Evolutionary conservation across 2,888 invertebrate genomes (phyloP).

Genomic region (Allygus modestus): DNA sequence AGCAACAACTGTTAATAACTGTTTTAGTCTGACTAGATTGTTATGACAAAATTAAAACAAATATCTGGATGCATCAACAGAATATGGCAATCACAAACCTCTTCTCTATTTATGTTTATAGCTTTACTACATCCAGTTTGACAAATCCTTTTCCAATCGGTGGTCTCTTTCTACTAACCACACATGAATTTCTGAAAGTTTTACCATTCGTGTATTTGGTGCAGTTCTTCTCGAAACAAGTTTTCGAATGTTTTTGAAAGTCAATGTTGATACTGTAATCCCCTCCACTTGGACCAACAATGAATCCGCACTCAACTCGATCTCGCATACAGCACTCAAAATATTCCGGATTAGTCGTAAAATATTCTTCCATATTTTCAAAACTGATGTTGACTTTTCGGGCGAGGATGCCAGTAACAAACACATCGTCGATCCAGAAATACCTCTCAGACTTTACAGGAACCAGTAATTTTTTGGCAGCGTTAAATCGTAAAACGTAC

Average conservation of each 20-base stretch:
- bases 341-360: constrained; percentile 84
- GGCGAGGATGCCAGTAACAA: constrained; percentile 88
- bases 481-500: constrained; percentile 84
- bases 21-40: not conserved
- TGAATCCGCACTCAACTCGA: constrained; percentile 81
- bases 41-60: not conserved
- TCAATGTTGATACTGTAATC: constrained; percentile 82
- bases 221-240: constrained; percentile 80
- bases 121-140: constrained; percentile 63
- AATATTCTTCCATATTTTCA: constrained; percentile 79
- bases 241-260: constrained; percentile 80
- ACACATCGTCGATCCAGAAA: constrained; percentile 96
- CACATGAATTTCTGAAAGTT: constrained; percentile 79
- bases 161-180: constrained; percentile 74
- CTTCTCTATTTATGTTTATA: constrained; percentile 12
- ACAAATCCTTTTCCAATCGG: constrained; percentile 67
- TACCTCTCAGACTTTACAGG: constrained; percentile 79
- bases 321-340: constrained; percentile 86
- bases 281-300: constrained; percentile 88
- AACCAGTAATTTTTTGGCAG: constrained; percentile 79
- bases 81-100: too few species aligned
- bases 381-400: constrained; percentile 78
- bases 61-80: too few species aligned
- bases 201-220: constrained; percentile 75
- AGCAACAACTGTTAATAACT: too few species aligned